These are phyloP conservation scores for Catajapyx aquilonaris DNA, from an alignment of 1,140 invertebrate genomes.

Conservation along the genomic window DNA sequence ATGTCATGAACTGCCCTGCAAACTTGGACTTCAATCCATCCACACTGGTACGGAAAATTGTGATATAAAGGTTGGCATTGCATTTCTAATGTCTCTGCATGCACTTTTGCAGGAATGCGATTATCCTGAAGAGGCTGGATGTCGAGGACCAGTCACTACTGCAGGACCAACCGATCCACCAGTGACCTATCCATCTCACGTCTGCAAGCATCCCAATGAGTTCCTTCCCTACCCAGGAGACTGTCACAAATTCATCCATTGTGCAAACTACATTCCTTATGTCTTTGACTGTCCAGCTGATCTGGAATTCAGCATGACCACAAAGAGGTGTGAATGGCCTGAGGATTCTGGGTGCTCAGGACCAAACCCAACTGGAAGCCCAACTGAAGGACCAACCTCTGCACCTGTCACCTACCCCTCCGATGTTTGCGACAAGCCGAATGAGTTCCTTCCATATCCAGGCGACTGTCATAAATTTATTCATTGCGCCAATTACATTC, in stretches of 20 bases:
- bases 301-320: conserved; percentile 25
- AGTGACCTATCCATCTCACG: background rate
- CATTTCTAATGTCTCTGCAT: too few relatives aligned
- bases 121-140: conserved; percentile 15
- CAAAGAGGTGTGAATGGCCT: conserved; percentile 20
- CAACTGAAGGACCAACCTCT: background rate
- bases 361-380: too few relatives aligned
- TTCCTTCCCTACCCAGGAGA: conserved; percentile 24
- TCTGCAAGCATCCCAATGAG: background rate
- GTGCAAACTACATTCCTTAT: conserved; percentile 23
- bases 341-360: conserved; percentile 13
- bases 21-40: background rate
- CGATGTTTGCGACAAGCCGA: background rate
- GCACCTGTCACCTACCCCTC: background rate
- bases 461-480: background rate
- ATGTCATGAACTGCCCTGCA: background rate
- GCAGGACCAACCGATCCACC: background rate
- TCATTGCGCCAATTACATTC: background rate
- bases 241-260: conserved; percentile 31
- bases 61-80: too few relatives aligned
- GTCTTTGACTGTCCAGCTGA: conserved; percentile 21
- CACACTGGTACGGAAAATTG: background rate
- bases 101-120: conserved; percentile 18
- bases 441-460: background rate
- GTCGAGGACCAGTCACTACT: conserved; percentile 3